phyloP scores from a whole-genome alignment of 2,113 vertebrate genomes.

The Caloenas nicobarica region DNA sequence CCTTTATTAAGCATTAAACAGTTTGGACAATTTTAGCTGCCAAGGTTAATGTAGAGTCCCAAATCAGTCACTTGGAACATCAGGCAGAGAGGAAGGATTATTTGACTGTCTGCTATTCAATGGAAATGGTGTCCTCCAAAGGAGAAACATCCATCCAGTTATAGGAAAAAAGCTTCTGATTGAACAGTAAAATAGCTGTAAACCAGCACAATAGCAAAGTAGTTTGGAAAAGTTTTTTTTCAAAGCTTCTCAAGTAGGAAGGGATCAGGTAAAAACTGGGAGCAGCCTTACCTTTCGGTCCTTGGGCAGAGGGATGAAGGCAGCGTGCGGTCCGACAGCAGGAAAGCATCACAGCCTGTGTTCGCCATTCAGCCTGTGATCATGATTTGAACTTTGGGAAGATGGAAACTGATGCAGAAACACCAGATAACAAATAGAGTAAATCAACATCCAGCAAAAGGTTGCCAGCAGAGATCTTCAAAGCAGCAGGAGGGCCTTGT shows the following conservation, averaged over 20 bases:
- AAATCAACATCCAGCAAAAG: background rate
- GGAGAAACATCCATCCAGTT: background rate
- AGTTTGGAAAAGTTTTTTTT: background rate
- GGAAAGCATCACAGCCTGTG: background rate
- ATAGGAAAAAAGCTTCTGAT: background rate
- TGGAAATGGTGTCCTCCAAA: background rate
- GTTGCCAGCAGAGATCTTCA: background rate
- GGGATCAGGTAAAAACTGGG: background rate
- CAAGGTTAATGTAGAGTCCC: background rate
- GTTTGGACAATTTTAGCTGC: background rate
- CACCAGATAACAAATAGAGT: background rate
- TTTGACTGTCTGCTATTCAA: background rate
- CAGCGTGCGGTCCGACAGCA: background rate
- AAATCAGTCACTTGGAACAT: background rate
- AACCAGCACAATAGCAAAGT: background rate
- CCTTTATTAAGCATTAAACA: background rate
- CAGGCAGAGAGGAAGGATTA: background rate
- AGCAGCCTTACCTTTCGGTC: background rate
- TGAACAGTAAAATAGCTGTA: background rate
- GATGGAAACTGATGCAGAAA: background rate
- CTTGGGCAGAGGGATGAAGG: background rate
- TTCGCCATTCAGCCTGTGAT: background rate
- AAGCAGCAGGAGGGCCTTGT: background rate
- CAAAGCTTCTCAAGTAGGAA: background rate
- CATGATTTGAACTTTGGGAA: background rate